phyloP scores from a whole-genome alignment of 2,797 vertebrate species.

The Eulemur albifrons region DNA sequence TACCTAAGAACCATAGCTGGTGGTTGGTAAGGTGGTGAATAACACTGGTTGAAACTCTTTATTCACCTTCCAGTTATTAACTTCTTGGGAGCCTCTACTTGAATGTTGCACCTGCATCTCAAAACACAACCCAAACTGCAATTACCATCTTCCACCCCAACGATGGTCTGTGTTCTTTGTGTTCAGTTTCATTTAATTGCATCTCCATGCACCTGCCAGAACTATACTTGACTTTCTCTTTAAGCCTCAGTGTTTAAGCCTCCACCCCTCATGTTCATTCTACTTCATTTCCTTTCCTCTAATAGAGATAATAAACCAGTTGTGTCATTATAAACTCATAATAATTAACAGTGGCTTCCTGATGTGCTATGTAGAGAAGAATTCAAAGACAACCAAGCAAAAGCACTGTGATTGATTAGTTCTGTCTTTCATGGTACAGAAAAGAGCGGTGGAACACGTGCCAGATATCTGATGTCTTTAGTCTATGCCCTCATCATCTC shows the following conservation, averaged over 20 bases:
- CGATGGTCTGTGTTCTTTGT: neutral
- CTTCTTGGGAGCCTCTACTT: neutral
- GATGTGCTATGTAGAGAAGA: neutral
- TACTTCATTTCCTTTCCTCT: neutral
- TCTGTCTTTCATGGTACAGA: neutral
- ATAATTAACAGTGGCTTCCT: neutral
- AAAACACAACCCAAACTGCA: neutral
- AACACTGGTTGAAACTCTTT: neutral
- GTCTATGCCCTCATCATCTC: neutral
- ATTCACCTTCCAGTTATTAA: neutral
- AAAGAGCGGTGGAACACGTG: neutral
- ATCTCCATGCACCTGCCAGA: neutral
- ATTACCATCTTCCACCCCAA: neutral
- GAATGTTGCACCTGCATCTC: neutral
- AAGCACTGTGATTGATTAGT: neutral
- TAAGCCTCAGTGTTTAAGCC: neutral
- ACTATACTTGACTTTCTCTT: neutral
- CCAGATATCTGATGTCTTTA: neutral
- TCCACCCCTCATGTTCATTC: neutral
- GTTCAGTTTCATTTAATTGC: neutral
- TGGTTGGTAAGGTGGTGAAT: neutral
- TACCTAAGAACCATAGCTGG: neutral
- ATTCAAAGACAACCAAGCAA: neutral
- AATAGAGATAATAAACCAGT: neutral
- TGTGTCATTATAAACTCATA: neutral